Percentiles rank a stretch among this genome's conserved stretches.
Conservation (phyloP, 2,113 vertebrate species). For the Bos indicus region DNA sequence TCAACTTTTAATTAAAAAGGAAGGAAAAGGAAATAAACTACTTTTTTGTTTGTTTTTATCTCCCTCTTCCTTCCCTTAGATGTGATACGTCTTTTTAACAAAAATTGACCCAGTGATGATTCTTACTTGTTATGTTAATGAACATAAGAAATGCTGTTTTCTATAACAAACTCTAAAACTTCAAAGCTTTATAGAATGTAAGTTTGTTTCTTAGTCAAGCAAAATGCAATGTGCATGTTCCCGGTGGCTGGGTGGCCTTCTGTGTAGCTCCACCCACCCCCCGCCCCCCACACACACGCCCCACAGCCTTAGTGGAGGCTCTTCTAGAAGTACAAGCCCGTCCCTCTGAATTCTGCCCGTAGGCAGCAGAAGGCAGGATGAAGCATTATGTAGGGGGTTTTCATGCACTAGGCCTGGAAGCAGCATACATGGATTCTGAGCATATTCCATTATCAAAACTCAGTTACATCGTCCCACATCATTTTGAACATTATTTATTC, state of each 20-base stretch:
- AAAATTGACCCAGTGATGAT: neutral
- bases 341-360: neutral
- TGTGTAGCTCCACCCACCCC: neutral
- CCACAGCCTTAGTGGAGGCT: neutral
- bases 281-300: fast-evolving
- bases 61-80: neutral
- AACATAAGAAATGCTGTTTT: neutral
- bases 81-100: neutral
- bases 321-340: neutral
- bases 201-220: neutral
- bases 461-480: neutral
- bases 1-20: neutral
- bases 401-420: neutral
- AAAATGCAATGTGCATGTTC: neutral
- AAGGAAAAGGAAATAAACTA: neutral
- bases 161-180: neutral
- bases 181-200: neutral
- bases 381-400: neutral
- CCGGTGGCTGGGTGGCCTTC: neutral
- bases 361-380: neutral
- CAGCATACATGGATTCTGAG: neutral
- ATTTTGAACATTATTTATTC: neutral
- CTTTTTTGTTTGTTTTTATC: neutral
- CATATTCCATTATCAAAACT: neutral
- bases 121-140: neutral